These are phyloP conservation scores for Diorhabda elongata DNA, from an alignment of 1,140 invertebrate genomes.

Conservation along the genomic window DNA sequence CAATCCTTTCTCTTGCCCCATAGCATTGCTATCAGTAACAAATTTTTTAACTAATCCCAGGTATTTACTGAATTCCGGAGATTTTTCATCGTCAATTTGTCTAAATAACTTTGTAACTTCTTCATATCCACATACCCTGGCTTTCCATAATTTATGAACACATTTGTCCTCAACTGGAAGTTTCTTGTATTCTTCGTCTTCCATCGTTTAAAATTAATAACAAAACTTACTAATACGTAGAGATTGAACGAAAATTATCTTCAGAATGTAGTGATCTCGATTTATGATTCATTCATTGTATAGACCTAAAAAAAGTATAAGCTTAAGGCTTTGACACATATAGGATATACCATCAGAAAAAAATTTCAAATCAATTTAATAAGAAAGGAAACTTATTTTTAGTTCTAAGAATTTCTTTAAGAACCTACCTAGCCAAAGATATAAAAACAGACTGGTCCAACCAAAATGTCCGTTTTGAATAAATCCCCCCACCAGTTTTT, in stretches of 20 bases:
- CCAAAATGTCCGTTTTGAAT: conserved; percentile 15
- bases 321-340: background rate
- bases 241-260: background rate
- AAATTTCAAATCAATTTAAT: conserved; percentile 4
- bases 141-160: conserved; percentile 94
- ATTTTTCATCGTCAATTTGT: conserved; percentile 85
- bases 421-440: background rate
- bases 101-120: conserved; percentile 86
- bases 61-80: conserved; percentile 89
- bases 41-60: conserved; percentile 91
- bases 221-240: background rate
- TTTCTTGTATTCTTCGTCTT: conserved; percentile 91
- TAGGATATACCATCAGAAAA: background rate
- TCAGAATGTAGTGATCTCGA: background rate
- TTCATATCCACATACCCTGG: conserved; percentile 88
- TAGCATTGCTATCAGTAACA: conserved; percentile 90
- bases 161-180: conserved; percentile 86
- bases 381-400: background rate
- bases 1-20: conserved; percentile 93
- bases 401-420: background rate
- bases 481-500: conserved; percentile 11
- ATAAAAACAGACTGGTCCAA: background rate
- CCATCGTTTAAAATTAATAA: conserved; percentile 54
- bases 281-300: conserved; percentile 1
- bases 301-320: conserved; percentile 5